These are phyloP conservation scores for Lasiurus cinereus DNA, from an alignment of 2,113 vertebrate species.

Conservation along the genomic window DNA sequence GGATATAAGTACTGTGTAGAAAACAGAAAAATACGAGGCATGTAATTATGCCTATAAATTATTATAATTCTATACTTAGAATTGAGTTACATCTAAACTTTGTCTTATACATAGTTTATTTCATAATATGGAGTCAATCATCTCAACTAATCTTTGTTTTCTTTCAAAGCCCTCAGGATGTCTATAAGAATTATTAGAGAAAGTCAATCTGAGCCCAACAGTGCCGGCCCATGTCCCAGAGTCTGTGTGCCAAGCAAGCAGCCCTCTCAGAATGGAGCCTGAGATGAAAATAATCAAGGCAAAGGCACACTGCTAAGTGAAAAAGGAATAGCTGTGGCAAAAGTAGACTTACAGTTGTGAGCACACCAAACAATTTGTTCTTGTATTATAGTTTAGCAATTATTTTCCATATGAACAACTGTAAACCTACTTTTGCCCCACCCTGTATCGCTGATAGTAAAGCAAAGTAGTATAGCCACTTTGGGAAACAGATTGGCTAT, in stretches of 20 bases:
- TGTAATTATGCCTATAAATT: slow-evolving; percentile 45
- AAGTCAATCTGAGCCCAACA: not conserved
- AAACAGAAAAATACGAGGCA: not conserved
- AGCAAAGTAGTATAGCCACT: not conserved
- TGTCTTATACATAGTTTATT: not conserved
- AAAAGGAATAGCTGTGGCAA: not conserved
- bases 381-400: not conserved
- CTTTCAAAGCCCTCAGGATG: slow-evolving; percentile 22
- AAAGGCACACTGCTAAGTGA: not conserved
- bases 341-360: not conserved
- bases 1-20: not conserved
- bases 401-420: not conserved
- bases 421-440: not conserved
- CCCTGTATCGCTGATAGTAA: not conserved
- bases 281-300: not conserved
- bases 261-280: not conserved
- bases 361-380: not conserved
- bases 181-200: not conserved
- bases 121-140: not conserved
- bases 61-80: not conserved
- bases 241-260: not conserved
- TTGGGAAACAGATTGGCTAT: not conserved
- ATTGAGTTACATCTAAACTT: not conserved
- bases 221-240: not conserved
- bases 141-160: not conserved